Percentiles rank a stretch among this genome's conserved stretches.
These are phyloP conservation scores for Anastatus disparis DNA, from an alignment of 1,140 invertebrate genomes.

Conservation along the genomic window DNA sequence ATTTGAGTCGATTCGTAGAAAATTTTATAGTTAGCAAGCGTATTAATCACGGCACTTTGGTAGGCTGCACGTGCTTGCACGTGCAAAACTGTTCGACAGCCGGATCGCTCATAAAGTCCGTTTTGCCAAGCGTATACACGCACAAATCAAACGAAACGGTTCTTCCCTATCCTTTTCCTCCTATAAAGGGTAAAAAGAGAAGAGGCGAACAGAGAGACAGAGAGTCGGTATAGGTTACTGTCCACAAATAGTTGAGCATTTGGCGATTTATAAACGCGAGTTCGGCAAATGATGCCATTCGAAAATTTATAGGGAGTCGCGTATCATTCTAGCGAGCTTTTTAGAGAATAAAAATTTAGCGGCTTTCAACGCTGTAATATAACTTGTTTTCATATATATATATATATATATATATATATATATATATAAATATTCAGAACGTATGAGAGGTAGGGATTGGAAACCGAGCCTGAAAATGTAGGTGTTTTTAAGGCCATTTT, in stretches of 20 bases:
- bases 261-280: conserved; percentile 12
- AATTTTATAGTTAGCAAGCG: too few relatives aligned
- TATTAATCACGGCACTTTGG: not conserved
- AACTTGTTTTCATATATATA: too few relatives aligned
- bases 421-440: too few relatives aligned
- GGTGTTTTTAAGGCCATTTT: not conserved
- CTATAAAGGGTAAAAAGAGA: too few relatives aligned
- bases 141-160: conserved; percentile 7
- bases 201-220: too few relatives aligned
- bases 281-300: conserved; percentile 11
- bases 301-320: conserved; percentile 7
- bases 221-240: not conserved
- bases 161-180: not conserved
- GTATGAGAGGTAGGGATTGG: not conserved
- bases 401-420: too few relatives aligned
- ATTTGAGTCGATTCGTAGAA: too few relatives aligned
- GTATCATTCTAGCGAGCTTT: too few relatives aligned
- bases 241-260: not conserved
- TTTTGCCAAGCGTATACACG: too few relatives aligned
- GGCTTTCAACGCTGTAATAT: not conserved
- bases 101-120: conserved; percentile 19
- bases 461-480: not conserved
- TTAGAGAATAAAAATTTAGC: not conserved
- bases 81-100: conserved; percentile 7
- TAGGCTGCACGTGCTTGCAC: not conserved